These are phyloP conservation scores for Cliona cf. orientalis DNA, from an alignment of 37 sponge, comb jelly and placozoan species.

Conservation along the genomic window DNA sequence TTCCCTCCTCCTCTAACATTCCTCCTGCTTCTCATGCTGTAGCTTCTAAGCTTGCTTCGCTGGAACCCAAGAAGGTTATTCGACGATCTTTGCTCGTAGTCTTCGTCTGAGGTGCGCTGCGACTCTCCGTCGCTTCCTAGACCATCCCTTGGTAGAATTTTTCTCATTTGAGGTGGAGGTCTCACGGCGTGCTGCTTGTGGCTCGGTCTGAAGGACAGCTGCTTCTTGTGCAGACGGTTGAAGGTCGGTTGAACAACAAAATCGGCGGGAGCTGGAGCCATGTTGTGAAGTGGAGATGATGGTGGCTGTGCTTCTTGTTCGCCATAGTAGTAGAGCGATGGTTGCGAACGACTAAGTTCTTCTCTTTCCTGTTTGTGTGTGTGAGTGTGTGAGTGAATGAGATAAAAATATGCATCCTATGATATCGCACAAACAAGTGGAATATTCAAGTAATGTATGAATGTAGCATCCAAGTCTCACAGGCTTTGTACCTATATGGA, in stretches of 20 bases:
- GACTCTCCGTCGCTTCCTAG: constrained; percentile 44
- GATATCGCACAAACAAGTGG: neutral
- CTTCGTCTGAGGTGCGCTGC: constrained; percentile 38
- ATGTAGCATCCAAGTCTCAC: too few species aligned
- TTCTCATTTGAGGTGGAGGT: neutral
- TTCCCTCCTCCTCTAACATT: neutral
- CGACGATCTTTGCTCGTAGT: neutral
- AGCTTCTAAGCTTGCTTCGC: constrained; percentile 61
- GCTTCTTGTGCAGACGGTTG: constrained; percentile 53
- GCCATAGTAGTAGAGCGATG: neutral
- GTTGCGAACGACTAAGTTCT: constrained; percentile 34
- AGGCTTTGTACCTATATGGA: too few species aligned
- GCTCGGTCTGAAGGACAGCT: constrained; percentile 39
- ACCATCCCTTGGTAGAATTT: neutral
- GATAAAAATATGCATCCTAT: neutral
- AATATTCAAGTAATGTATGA: too few species aligned
- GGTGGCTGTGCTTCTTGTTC: too few species aligned
- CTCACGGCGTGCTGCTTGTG: constrained; percentile 12
- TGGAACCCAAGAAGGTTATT: constrained; percentile 38
- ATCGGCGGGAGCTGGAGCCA: neutral
- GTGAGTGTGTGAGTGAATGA: neutral
- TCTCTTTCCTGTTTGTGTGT: constrained; percentile 8
- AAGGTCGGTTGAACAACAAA: constrained; percentile 26
- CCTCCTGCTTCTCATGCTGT: constrained; percentile 45
- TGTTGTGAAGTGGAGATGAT: neutral